Base-by-base conservation (phyloP, 1,140 invertebrate species). In the Penaeus vannamei region DNA sequence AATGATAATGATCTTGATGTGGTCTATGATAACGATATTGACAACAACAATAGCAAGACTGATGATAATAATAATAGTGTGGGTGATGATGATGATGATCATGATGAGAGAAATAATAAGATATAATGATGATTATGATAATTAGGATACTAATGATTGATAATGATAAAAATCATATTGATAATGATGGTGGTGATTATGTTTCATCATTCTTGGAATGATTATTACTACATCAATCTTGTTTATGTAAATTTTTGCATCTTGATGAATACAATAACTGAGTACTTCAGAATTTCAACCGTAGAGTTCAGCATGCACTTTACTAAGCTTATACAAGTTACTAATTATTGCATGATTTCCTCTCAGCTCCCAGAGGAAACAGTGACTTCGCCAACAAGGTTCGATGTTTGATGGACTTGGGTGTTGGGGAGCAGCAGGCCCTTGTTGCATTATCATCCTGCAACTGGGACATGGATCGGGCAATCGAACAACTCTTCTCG, bases 391-490 rank as follows among this genome's bases (percentile, higher is more conserved):
- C 97, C 93, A 94, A 95, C 87, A 97, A 97, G 94, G 96, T 98
- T 91, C 95, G 95, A 92, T 94, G 95, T 90, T 93, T 98, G 79
- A 94, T 95, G 89, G 97, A 98, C 92, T 98, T 98, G 96, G 97
- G 97, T n/a, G 96, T 84, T 95, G 96, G 46, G 95, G 95, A 86
- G 94, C 95, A 66, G 94, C 94, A 77, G 94, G 91, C 91, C 77
- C 95, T 92, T 94, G 90, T 91, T 32, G 92, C 91, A 46, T 94
- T 98, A 36, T 98, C 97, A 36, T 96, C 97, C 26, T 97, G 96
- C 92, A 96, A 97, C 93, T 98, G 97, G 97, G 96, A 98, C 96
- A 93, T 98, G 92, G 96, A 97, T 93, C 94, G 95, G 92, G 97
- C 97, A 72, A 97, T 97, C 20, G 97, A 98, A 93, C 95, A 96